These are phyloP conservation scores for Lamellibrachia columna DNA, from an alignment of 2,888 invertebrate species.

Conservation along the genomic window DNA sequence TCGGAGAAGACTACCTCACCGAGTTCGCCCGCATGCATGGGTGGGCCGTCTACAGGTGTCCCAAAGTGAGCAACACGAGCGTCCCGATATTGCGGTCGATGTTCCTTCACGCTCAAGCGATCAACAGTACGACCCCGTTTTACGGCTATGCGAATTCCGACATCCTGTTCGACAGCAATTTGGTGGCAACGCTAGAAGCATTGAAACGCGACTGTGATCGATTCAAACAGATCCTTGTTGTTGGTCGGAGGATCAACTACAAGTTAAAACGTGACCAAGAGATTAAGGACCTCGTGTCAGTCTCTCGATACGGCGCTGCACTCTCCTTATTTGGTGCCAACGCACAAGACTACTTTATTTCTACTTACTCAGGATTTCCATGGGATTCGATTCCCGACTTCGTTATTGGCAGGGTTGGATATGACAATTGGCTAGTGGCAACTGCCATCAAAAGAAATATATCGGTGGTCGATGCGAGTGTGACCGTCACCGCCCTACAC, in stretches of 20 bases:
- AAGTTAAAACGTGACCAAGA: conserved; percentile 20
- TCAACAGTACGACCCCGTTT: conserved; percentile 20
- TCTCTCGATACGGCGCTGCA: background rate
- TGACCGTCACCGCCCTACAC: conserved; percentile 13
- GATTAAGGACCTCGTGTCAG: background rate
- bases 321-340: conserved; percentile 27
- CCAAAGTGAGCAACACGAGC: background rate
- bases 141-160: conserved; percentile 34
- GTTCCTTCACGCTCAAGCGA: conserved; percentile 31
- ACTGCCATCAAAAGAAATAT: conserved; percentile 22
- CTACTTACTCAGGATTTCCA: conserved; percentile 30
- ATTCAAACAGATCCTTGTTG: conserved; percentile 30
- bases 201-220: conserved; percentile 13
- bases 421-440: conserved; percentile 29
- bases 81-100: conserved; percentile 31
- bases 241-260: conserved; percentile 30
- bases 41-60: conserved; percentile 21
- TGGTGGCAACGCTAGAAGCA: conserved; percentile 24
- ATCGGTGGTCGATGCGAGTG: conserved; percentile 18
- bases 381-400: conserved; percentile 34
- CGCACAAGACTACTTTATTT: conserved; percentile 31
- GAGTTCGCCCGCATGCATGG: conserved; percentile 22
- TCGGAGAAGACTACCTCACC: conserved; percentile 27
- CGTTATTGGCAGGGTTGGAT: conserved; percentile 30
- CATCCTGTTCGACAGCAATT: conserved; percentile 28